Percentiles rank a stretch among this genome's conserved stretches.
These are phyloP conservation scores for Pterocles burchelli DNA, from an alignment of 2,113 vertebrate species.

Conservation along the genomic window DNA sequence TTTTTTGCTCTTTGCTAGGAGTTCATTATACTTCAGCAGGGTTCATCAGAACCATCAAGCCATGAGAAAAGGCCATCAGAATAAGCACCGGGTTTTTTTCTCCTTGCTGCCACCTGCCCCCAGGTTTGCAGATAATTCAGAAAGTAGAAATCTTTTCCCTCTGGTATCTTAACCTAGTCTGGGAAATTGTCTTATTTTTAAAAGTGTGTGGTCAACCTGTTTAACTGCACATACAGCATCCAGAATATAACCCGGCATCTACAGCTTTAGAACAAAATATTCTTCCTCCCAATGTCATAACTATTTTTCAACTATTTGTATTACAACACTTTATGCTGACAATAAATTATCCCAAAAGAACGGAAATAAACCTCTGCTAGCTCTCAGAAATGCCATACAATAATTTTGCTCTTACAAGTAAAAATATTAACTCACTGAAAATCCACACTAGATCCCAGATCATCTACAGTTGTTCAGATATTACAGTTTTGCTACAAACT, in stretches of 20 bases:
- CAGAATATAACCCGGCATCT: neutral
- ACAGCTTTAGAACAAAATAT: neutral
- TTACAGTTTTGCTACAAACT: neutral
- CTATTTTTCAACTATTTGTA: neutral
- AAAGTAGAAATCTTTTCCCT: neutral
- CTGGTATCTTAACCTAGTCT: neutral
- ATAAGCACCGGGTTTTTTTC: neutral
- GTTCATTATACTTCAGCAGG: neutral
- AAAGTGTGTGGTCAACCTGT: neutral
- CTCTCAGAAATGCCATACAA: neutral
- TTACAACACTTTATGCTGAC: neutral
- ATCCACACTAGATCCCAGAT: neutral
- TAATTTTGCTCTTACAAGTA: neutral
- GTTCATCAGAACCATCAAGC: neutral
- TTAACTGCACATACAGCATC: neutral
- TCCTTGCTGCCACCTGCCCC: rapidly evolving
- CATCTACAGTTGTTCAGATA: neutral
- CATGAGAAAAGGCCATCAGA: neutral
- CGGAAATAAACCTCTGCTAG: neutral
- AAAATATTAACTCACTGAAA: neutral
- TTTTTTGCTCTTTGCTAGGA: neutral
- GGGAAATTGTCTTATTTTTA: neutral
- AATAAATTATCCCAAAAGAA: neutral
- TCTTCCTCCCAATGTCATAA: neutral
- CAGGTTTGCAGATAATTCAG: neutral